These are phyloP conservation scores for Pseudomyrmex pallidus DNA, from an alignment of 1,140 invertebrate species.

Conservation along the genomic window DNA sequence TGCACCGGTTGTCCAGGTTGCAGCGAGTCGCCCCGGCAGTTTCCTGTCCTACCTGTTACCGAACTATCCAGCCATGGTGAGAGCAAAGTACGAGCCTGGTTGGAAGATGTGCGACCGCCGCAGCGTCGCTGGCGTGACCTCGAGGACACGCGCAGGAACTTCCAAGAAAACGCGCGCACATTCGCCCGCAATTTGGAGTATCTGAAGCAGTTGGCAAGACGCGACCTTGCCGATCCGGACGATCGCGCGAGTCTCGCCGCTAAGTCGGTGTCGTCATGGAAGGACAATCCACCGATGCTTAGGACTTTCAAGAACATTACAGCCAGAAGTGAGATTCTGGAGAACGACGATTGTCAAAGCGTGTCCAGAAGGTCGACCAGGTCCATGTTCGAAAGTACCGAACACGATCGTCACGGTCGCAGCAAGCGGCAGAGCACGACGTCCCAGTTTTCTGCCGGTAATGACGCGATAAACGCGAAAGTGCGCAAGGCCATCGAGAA, in stretches of 20 bases:
- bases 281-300: conserved; percentile 75
- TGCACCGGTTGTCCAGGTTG: conserved; percentile 90
- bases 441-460: neutral
- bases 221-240: conserved; percentile 67
- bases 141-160: conserved; percentile 68
- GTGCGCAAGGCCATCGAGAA: conserved; percentile 82
- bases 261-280: conserved; percentile 71
- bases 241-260: conserved; percentile 14
- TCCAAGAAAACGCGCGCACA: conserved; percentile 74
- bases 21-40: conserved; percentile 75
- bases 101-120: conserved; percentile 89
- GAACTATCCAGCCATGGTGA: conserved; percentile 84
- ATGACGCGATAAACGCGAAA: conserved; percentile 75
- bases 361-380: conserved; percentile 76
- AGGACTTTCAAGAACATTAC: conserved; percentile 77
- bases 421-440: neutral
- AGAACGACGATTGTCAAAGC: conserved; percentile 77
- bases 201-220: conserved; percentile 75
- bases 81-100: conserved; percentile 91
- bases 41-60: conserved; percentile 66
- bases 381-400: conserved; percentile 80
- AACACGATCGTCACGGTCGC: conserved; percentile 56
- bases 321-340: conserved; percentile 79
- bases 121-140: conserved; percentile 74
- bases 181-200: conserved; percentile 77